Percentiles rank a stretch among this genome's conserved stretches.
These are phyloP conservation scores for Erythrocercus mccallii DNA, from an alignment of 2,113 vertebrate species.

Conservation along the genomic window DNA sequence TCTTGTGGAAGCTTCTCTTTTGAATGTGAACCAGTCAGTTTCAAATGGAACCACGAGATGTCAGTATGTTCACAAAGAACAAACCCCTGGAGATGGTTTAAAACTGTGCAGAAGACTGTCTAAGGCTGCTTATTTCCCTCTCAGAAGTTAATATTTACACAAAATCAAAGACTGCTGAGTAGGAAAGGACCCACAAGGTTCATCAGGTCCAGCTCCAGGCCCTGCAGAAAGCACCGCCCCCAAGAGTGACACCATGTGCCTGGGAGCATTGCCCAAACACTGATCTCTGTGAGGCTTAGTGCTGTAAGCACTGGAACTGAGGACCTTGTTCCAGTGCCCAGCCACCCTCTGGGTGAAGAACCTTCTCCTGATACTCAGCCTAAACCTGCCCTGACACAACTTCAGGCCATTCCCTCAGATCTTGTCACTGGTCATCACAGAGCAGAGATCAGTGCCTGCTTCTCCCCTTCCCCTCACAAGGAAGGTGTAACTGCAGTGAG, in stretches of 20 bases:
- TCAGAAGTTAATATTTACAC: neutral
- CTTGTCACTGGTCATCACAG: neutral
- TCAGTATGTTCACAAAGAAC: constrained; percentile 51
- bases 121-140: neutral
- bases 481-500: neutral
- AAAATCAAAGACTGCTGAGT: neutral
- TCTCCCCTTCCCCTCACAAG: rapidly evolving
- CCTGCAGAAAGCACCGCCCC: neutral
- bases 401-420: rapidly evolving
- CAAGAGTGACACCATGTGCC: too few species aligned
- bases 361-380: neutral
- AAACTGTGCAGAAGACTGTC: neutral
- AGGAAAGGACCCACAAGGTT: neutral
- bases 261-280: neutral
- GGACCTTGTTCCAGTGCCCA: neutral
- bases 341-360: too few species aligned
- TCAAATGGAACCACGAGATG: constrained; percentile 63
- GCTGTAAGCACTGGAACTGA: neutral
- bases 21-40: neutral
- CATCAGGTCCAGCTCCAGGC: neutral
- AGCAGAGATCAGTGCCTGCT: neutral
- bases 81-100: neutral
- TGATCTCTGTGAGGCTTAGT: neutral
- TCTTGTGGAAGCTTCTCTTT: neutral
- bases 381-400: neutral